phyloP scores from a whole-genome alignment of 2,797 vertebrate species.

The Gymnodraco acuticeps region DNA sequence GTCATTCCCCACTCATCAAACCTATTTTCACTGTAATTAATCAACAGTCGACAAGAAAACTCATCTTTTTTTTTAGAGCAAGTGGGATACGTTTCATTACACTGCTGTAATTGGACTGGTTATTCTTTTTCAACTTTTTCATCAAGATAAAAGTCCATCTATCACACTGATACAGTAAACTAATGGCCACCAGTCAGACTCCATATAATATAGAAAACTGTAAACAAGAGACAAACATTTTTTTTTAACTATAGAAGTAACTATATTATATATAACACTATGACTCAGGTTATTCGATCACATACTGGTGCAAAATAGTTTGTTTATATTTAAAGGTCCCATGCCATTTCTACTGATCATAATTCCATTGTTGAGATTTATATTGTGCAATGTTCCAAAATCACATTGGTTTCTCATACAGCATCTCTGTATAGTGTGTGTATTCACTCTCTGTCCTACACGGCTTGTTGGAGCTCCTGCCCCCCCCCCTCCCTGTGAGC shows the following conservation, averaged over 20 bases:
- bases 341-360: no score
- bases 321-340: no score
- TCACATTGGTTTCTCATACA: no score
- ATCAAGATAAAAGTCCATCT: not conserved
- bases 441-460: no score
- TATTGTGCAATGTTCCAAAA: no score
- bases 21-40: slow-evolving; percentile 34
- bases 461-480: no score
- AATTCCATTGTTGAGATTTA: no score
- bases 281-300: not conserved
- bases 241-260: not conserved
- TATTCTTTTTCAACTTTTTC: slow-evolving; percentile 1
- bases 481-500: no score
- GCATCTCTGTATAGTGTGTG: no score
- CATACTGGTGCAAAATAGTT: not conserved
- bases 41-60: slow-evolving; percentile 25
- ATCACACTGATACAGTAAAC: not conserved
- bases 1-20: slow-evolving; percentile 36
- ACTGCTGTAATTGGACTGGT: slow-evolving; percentile 6
- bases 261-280: not conserved
- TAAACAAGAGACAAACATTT: not conserved
- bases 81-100: slow-evolving; percentile 36
- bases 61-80: slow-evolving; percentile 24
- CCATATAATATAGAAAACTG: not conserved
- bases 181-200: not conserved